A percentile compares a stretch with the other conserved stretches of the same genome.
Evolutionary conservation across 92 coral and sea anemone genomes (phyloP).

Genomic region (Siderastrea radians): DNA sequence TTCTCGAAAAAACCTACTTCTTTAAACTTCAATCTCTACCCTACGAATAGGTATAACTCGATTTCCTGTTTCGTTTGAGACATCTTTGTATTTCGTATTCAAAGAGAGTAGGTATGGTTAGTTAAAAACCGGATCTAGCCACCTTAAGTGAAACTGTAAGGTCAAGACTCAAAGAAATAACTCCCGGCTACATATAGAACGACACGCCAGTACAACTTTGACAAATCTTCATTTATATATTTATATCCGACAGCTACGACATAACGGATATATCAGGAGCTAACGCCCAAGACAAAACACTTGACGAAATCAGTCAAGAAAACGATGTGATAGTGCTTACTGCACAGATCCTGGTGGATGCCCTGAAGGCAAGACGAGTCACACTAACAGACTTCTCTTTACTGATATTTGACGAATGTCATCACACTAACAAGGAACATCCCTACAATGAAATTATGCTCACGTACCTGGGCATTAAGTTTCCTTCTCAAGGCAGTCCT

Average conservation of each 20-base stretch:
- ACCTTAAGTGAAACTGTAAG: not conserved
- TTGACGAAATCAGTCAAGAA: constrained; percentile 36
- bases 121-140: no score
- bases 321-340: constrained; percentile 85
- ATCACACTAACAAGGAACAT: constrained; percentile 79
- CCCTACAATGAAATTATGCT: constrained; percentile 89
- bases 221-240: not conserved
- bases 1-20: no score
- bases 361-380: constrained; percentile 66
- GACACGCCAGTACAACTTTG: not conserved
- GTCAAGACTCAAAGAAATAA: not conserved
- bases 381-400: constrained; percentile 69
- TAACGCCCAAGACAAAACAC: constrained; percentile 67
- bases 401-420: constrained; percentile 83
- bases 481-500: not conserved
- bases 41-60: no score
- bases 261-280: constrained; percentile 85
- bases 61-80: no score
- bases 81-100: no score
- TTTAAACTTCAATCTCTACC: no score
- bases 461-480: constrained; percentile 67
- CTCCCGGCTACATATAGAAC: no score
- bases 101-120: no score
- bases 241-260: constrained; percentile 36
- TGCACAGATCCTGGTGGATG: constrained; percentile 87